Base-by-base conservation (phyloP, 2,888 invertebrate species). In the Melangyna quadrimaculata region DNA sequence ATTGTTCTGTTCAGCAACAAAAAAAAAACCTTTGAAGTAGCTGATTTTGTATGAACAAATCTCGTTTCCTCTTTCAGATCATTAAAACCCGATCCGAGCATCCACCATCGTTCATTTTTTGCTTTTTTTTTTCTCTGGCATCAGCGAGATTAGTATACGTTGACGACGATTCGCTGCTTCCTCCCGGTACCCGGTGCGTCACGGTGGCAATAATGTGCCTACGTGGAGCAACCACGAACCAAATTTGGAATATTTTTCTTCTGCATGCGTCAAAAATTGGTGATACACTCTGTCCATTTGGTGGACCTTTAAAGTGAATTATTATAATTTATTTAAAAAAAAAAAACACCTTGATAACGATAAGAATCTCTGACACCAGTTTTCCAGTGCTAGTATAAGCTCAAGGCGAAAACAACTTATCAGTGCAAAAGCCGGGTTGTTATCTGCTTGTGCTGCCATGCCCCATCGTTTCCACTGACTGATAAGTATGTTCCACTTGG, bases 181-280 rank as follows among this genome's bases (percentile, higher is more conserved):
- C 69, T 71, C 75, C 67, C 53, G 75, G 80, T 75, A 72, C 75
- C 67, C 53, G 75, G 80, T 75, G 75, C 71, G 84, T 75, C 71
- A 72, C 37, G 29, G 14, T 72, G 37, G 55, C 45, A 65, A 43
- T 67, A 40, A 67, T 67, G 55, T 84, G 84, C 80, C 57, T 84
- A 84, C 84, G 84, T 84, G 80, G 84, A 84, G 75, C 48, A 37
- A 70, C 22, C 55, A 70, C 24, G 14, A 79, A 27, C 51, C 51
- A 17, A 59, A 69, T 63, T 74, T 17, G 51, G 57, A 48, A 77
- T 59, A 55, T 45, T 51, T 75, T 70, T 77, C 29, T 37, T 45
- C 7, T 12, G 29, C 5, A 35, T 22, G 35, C 22, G 7, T 1
- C 12, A 22, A 22, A 51, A 5, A 7, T 6, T 29, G 27, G 27